These are phyloP conservation scores for Nephotettix cincticeps DNA, from an alignment of 1,140 invertebrate genomes.

Conservation along the genomic window DNA sequence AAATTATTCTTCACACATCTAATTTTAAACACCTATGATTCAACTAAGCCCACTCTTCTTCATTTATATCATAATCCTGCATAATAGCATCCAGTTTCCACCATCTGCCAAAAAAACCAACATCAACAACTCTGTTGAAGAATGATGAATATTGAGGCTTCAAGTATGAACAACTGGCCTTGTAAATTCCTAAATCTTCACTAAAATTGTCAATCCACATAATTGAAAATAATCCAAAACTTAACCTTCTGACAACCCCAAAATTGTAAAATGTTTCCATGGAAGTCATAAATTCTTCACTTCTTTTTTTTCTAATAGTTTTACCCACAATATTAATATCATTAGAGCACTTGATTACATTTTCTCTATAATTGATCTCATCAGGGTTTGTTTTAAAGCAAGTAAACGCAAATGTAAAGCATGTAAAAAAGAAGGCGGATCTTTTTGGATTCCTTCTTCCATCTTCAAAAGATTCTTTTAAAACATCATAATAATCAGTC, in stretches of 20 bases:
- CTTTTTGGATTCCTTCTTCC: constrained; percentile 56
- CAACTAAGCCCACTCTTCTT: constrained; percentile 37
- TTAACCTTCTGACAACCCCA: constrained; percentile 62
- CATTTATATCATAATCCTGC: constrained; percentile 76
- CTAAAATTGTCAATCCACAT: constrained; percentile 72
- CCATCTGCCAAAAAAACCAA: constrained; percentile 75
- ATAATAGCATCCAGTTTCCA: constrained; percentile 69
- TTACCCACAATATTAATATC: constrained; percentile 65
- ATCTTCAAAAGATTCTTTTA: constrained; percentile 54
- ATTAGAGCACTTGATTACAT: constrained; percentile 57
- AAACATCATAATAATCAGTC: constrained; percentile 60
- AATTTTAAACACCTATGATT: no score
- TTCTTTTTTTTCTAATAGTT: constrained; percentile 62
- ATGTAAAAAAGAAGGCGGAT: constrained; percentile 43
- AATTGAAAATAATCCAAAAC: constrained; percentile 68
- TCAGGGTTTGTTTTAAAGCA: constrained; percentile 62
- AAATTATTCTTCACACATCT: no score
- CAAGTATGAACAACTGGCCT: constrained; percentile 69
- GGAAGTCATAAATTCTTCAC: constrained; percentile 60
- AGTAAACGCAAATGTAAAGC: constrained; percentile 47
- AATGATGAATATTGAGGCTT: constrained; percentile 61
- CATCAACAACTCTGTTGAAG: constrained; percentile 65
- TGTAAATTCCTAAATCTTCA: constrained; percentile 63
- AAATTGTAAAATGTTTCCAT: constrained; percentile 65
- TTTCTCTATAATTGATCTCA: constrained; percentile 59